phyloP scores from a whole-genome alignment of 1,140 invertebrate species.

The Leptinotarsa lineolata region DNA sequence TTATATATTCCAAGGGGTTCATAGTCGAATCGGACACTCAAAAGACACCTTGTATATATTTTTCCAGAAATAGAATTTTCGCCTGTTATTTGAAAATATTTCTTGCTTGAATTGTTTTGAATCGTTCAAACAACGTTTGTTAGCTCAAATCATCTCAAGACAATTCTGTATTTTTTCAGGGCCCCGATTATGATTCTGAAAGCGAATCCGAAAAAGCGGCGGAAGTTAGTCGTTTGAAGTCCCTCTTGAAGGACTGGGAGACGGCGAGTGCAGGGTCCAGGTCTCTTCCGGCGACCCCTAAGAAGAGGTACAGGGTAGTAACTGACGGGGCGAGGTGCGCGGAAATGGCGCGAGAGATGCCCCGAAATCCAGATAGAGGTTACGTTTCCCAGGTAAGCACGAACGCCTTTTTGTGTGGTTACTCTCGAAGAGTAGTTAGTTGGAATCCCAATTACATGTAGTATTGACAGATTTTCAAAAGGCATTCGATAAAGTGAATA shows the following conservation, averaged over 20 bases:
- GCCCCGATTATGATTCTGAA: conserved; percentile 72
- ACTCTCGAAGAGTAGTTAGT: too few species aligned
- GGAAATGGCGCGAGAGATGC: conserved; percentile 30
- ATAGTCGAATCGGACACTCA: background rate
- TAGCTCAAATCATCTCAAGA: too few species aligned
- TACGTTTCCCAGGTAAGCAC: conserved; percentile 38
- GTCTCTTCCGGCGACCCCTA: conserved; percentile 47
- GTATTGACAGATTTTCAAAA: too few species aligned
- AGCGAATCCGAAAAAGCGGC: conserved; percentile 66
- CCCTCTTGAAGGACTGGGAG: conserved; percentile 66
- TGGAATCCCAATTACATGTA: too few species aligned
- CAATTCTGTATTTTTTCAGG: conserved; percentile 57
- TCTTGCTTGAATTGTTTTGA: too few species aligned
- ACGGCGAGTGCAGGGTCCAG: conserved; percentile 59
- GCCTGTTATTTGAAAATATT: too few species aligned
- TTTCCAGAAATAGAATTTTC: background rate
- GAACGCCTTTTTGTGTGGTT: too few species aligned
- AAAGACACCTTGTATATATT: background rate
- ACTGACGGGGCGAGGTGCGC: conserved; percentile 24
- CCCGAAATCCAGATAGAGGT: conserved; percentile 29
- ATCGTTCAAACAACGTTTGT: too few species aligned
- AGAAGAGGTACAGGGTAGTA: conserved; percentile 23
- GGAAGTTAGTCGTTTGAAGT: conserved; percentile 63
- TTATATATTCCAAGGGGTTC: too few species aligned
- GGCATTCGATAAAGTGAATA: too few species aligned